Conservation (phyloP, 1,140 invertebrate species). For the Drosophila suzukii region DNA sequence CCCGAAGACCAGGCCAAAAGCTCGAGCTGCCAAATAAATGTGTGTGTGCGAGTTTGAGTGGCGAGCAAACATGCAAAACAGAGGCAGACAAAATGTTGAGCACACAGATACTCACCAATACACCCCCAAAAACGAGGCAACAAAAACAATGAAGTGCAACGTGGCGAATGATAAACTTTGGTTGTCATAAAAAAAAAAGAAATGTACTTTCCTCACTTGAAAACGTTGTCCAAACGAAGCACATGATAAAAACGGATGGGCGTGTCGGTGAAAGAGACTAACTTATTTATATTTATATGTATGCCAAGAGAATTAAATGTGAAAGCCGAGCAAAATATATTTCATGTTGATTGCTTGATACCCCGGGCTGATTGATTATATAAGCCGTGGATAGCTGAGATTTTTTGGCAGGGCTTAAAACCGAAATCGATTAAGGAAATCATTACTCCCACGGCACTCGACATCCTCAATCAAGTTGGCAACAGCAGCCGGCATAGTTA, state of each 20-base stretch:
- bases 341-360: conserved; percentile 23
- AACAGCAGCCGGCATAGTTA: conserved; percentile 34
- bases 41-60: conserved; percentile 5
- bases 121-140: conserved; percentile 24
- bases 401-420: conserved; percentile 11
- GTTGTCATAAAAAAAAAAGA: conserved; percentile 62
- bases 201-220: conserved; percentile 62
- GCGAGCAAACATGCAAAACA: conserved; percentile 67
- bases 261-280: conserved; percentile 31
- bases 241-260: conserved; percentile 46
- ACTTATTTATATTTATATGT: conserved; percentile 48
- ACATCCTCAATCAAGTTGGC: conserved; percentile 31
- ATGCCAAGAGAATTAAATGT: conserved; percentile 27
- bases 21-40: conserved; percentile 30
- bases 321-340: conserved; percentile 14
- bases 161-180: conserved; percentile 81
- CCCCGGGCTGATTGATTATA: conserved; percentile 10
- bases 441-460: conserved; percentile 9
- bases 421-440: conserved; percentile 42
- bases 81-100: conserved; percentile 39
- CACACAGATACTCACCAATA: conserved; percentile 46
- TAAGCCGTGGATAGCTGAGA: conserved; percentile 5
- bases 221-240: conserved; percentile 35
- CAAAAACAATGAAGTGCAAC: conserved; percentile 73
- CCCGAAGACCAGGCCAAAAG: conserved; percentile 13